A percentile compares a stretch with the other conserved stretches of the same genome.
These are phyloP conservation scores for Oconnorella tubifera DNA, from an alignment of 2,888 invertebrate species.

Conservation along the genomic window DNA sequence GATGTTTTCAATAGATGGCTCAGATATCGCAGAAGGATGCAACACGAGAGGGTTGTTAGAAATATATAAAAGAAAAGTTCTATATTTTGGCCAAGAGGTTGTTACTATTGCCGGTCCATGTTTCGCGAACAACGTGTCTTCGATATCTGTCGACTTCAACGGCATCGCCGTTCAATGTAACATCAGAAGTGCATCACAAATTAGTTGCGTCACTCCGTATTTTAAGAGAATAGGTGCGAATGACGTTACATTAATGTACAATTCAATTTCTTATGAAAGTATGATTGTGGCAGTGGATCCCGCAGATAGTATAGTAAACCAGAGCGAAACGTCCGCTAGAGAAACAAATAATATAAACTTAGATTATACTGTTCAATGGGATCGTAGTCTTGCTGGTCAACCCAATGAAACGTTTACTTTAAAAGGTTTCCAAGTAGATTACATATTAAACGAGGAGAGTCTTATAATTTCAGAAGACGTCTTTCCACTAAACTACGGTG, in stretches of 20 bases:
- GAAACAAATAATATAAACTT: neutral
- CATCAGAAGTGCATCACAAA: too few relatives aligned
- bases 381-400: neutral
- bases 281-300: neutral
- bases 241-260: neutral
- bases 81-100: slow-evolving; percentile 14
- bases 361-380: neutral
- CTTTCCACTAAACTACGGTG: neutral
- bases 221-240: slow-evolving; percentile 3
- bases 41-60: slow-evolving; percentile 6
- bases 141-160: slow-evolving; percentile 6
- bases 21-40: slow-evolving; percentile 14
- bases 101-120: slow-evolving; percentile 17
- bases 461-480: neutral
- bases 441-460: neutral
- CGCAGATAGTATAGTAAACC: neutral
- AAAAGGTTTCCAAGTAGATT: neutral
- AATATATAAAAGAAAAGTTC: slow-evolving; percentile 9
- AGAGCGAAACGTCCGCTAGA: neutral
- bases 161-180: neutral
- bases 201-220: slow-evolving; percentile 14
- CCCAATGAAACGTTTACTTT: neutral
- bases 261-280: neutral
- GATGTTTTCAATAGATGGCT: slow-evolving; percentile 19
- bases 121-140: slow-evolving; percentile 8